Evolutionary conservation across 92 coral and sea anemone species (phyloP).

Genomic region (Plumapathes pennacea): DNA sequence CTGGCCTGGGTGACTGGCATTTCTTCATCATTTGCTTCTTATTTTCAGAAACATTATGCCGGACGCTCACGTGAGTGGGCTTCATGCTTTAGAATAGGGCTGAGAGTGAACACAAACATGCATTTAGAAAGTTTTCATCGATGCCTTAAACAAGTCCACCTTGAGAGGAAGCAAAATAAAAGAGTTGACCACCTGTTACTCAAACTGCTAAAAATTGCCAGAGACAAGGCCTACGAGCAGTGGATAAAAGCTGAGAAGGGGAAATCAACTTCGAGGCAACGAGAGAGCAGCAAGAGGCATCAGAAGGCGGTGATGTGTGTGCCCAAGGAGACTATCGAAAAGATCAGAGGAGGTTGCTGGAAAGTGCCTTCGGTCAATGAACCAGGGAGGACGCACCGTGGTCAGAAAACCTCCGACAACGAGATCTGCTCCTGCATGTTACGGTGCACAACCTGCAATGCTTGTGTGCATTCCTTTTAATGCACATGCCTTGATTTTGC

Average conservation of each 20-base stretch:
- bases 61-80: conserved; percentile 34
- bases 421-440: no score
- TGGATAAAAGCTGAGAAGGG: conserved; percentile 45
- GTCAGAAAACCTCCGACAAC: no score
- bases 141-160: conserved; percentile 16
- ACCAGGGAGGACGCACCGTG: not conserved
- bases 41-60: conserved; percentile 17
- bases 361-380: conserved; percentile 9
- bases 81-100: conserved; percentile 15
- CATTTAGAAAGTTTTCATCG: conserved; percentile 26
- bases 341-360: conserved; percentile 11
- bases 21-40: conserved; percentile 6
- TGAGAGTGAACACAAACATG: conserved; percentile 32
- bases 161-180: conserved; percentile 22
- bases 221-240: conserved; percentile 33
- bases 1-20: conserved; percentile 10
- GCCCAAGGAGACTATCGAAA: conserved; percentile 4
- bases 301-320: conserved; percentile 8
- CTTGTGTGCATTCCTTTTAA: conserved; percentile 1
- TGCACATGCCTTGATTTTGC: conserved; percentile 1
- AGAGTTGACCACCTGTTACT: conserved; percentile 27
- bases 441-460: conserved; percentile 3
- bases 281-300: conserved; percentile 28
- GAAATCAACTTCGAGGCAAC: conserved; percentile 14
- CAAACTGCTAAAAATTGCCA: conserved; percentile 27